Base-by-base conservation (phyloP, 2,888 invertebrate species). In the Protophormia terraenovae region DNA sequence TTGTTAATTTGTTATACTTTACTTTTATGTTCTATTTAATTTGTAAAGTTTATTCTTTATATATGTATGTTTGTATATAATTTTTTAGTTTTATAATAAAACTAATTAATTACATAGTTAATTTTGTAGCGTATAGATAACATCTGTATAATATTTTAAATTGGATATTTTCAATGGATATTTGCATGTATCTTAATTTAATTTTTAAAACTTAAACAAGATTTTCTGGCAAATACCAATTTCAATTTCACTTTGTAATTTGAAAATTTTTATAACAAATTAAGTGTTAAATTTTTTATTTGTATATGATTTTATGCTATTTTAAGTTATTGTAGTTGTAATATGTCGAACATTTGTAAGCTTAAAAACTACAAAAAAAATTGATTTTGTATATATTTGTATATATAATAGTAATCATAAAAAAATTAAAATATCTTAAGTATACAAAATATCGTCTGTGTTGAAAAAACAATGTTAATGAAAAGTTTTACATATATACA, bases 401-500 rank as follows among this genome's bases (percentile, higher is more conserved):
- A 6, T 53, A 22, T 47, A 55, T 58, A 32, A 73, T 24, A 66
- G 19, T 38, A 53, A 62, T 62, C 35, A 73, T 66, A 41, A 71
- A 47, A 71, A 62, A 75, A 75, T 77, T 41, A 62, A 84, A 64
- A 71, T 82, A 82, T 73, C 50, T 75, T 82, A 82, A 78, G 50
- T 24, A 66, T 82, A 55, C 14, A 72, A 81, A 75, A 79, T 58
- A 72, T 82, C 85, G 82, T 75, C 78, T 76, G 76, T 69, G 22
- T 62, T 69, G 19, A 77, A 77, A 66, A 47, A 72, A n/a, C n/a
- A 62, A 50, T 16, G 50, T 16, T 35, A 50, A 35, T 55, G 45
- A 78, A 73, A 55, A 77, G 55, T 55, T 53, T n/a, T 55, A 45
- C 79, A 75, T 45, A 47, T 27, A 6, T 55, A 14, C 19, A 19